Evolutionary conservation across 2,113 vertebrate genomes (phyloP), one percentile per base, ranked within the genome.

Genomic region (Actenoides lindsayi): DNA sequence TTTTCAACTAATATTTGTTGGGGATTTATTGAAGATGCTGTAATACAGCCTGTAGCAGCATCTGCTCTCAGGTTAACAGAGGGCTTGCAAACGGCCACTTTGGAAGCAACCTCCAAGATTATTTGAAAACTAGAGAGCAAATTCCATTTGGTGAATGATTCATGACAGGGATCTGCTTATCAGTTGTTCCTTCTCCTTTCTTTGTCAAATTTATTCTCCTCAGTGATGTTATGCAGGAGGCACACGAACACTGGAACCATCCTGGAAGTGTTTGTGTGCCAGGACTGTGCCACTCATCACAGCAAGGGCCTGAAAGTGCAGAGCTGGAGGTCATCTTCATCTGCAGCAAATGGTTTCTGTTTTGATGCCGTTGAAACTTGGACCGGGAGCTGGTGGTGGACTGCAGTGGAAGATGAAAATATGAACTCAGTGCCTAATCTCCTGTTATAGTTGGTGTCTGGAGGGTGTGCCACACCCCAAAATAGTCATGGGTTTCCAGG

Each of bases 21-120:
- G 73, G 50, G 48, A 83, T 86, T 95, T 94, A 83, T 63, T 67
- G 65, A 79, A 75, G 82, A 51, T 71, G 65, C 78, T 87, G 37
- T 82, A 65, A 62, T 51, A n/a, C 21, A 54, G 50, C 48, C 70
- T 90, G 54, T 70, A 67, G 51, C 42, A 75, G 68, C 76, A 88
- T 93, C 93, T 92, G 93, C 91, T 92, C 86, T 46, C 80, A 89
- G 68, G 70, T 86, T 83, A 89, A 42, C 54, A 46, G 46, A 42
- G 64, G 23, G 41, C 70, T 94, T 78, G 77, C 60, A 87, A 86
- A 83, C 4, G 28, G 60, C 68, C 50, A 21, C 63, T 88, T 88
- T 31, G 51, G 71, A 89, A 83, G 57, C 64, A 77, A 59, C 69
- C 37, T 89, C 33, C 13, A 62, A 75, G 62, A 75, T 60, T 30